A percentile compares a stretch with the other conserved stretches of the same genome.
phyloP scores from a whole-genome alignment of 1,140 invertebrate species.

The Dryas iulia region DNA sequence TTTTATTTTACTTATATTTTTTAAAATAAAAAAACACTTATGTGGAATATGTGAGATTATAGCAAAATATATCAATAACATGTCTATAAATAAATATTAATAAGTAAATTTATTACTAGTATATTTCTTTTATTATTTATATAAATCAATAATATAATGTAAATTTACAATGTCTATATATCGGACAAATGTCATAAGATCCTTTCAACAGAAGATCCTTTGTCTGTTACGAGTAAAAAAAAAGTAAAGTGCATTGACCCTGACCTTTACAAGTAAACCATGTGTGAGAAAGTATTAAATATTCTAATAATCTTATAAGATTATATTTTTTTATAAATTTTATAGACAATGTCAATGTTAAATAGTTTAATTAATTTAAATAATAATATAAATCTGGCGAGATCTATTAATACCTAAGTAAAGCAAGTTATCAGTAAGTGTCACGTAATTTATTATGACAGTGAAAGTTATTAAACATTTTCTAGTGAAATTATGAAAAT shows the following conservation, averaged over 20 bases:
- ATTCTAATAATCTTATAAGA: neutral
- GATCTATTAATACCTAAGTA: neutral
- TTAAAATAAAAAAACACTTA: too few species aligned
- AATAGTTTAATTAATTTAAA: neutral
- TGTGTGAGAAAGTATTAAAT: neutral
- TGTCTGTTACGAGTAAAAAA: neutral
- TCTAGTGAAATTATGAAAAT: conserved; percentile 24
- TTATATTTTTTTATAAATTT: neutral
- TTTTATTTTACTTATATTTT: too few species aligned
- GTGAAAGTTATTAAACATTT: conserved; percentile 15
- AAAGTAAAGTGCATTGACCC: neutral
- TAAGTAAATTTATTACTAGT: too few species aligned
- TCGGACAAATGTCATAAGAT: neutral
- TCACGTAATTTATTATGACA: conserved; percentile 14
- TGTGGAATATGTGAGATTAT: too few species aligned
- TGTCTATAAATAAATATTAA: too few species aligned
- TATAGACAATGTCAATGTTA: neutral
- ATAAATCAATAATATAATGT: neutral
- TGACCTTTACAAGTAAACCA: neutral
- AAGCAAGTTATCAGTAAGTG: neutral
- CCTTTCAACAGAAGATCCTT: neutral
- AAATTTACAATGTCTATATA: neutral
- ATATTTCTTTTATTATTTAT: too few species aligned
- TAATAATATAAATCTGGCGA: neutral
- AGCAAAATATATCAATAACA: too few species aligned